A percentile compares a stretch with the other conserved stretches of the same genome.
Conservation (phyloP, 2,113 vertebrate species). For the Zootoca vivipara region DNA sequence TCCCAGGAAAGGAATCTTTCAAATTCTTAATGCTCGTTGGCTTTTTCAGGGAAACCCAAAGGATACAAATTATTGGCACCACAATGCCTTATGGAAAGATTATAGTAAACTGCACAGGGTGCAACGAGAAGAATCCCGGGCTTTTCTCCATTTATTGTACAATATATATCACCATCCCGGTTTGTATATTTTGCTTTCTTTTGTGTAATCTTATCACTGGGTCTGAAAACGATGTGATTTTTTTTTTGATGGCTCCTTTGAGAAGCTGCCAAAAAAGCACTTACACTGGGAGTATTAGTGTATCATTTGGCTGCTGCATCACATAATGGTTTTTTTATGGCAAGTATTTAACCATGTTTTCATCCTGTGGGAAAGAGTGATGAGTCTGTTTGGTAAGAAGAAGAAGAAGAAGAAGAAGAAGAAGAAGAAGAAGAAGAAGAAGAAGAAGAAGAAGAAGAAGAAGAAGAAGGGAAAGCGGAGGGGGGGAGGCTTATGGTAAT, state of each 20-base stretch:
- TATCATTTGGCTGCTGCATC: constrained; percentile 79
- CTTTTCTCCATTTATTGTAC: constrained; percentile 72
- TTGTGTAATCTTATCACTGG: constrained; percentile 79
- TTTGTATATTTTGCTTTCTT: constrained; percentile 80
- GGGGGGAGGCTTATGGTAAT: constrained; percentile 64
- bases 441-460: constrained; percentile 55
- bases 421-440: neutral
- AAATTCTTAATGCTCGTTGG: constrained; percentile 63
- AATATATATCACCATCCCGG: constrained; percentile 74
- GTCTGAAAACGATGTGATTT: constrained; percentile 79
- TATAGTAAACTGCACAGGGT: constrained; percentile 67
- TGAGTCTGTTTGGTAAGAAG: constrained; percentile 68
- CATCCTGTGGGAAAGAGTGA: constrained; percentile 78
- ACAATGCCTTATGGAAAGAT: constrained; percentile 63
- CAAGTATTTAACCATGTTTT: constrained; percentile 76
- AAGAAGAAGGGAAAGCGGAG: too few species aligned
- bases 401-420: too few species aligned
- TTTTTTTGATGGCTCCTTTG: constrained; percentile 76
- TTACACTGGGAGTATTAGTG: constrained; percentile 78
- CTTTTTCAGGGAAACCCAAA: constrained; percentile 64
- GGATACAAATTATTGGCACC: constrained; percentile 62
- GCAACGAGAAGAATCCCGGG: constrained; percentile 66
- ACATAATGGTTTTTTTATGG: constrained; percentile 79
- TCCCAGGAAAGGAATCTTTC: constrained; percentile 71
- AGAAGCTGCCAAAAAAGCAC: constrained; percentile 85